Base-by-base conservation (phyloP, 2,797 vertebrate species). In the Gymnopithys bicolor region DNA sequence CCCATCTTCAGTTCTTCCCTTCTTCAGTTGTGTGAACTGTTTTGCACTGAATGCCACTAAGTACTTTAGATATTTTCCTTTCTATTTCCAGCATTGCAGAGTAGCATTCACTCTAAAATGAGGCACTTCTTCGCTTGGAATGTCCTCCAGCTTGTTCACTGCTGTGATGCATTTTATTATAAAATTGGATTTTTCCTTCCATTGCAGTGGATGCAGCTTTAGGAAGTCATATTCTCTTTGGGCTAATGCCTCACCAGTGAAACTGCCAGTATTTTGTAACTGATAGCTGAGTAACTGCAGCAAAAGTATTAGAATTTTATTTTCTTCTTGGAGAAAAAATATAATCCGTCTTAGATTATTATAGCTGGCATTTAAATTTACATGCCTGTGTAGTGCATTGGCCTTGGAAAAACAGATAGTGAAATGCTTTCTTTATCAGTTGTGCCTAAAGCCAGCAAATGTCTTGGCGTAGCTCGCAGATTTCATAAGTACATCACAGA, bases 41-140 rank as follows among this genome's bases (percentile, higher is more conserved):
- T 84, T 55, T 83, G 25, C 6, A 3, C 3, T 59, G 68, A 71
- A 53, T 85, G 28, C 13, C 32, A 21, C 4, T 78, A 37, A 37
- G 37, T 37, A 37, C 37, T 37, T 37, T 37, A 37, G 37, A 37
- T 37, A 28, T 15, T 85, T 91, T 56, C 18, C 32, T 55, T 86
- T 59, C 9, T 9, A 23, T 71, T 59, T 67, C 39, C 14, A 56
- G 25, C 5, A 8, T 2, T 83, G 37, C 45, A 71, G 66, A 91
- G 28, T 39, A 62, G 24, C 9, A 7, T n/a, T 24, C 11, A 5
- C 27, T 71, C 32, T 75, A 51, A 78, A 64, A 51, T 53, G 6
- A 66, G 37, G 3, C 33, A 4, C 0, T 56, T 17, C 13, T 48
- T 84, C n/a, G 18, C 15, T 67, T 0, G 0, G 7, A 27, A 39